Base-by-base conservation (phyloP, 2,113 vertebrate genomes). In the Xiphias gladius region DNA sequence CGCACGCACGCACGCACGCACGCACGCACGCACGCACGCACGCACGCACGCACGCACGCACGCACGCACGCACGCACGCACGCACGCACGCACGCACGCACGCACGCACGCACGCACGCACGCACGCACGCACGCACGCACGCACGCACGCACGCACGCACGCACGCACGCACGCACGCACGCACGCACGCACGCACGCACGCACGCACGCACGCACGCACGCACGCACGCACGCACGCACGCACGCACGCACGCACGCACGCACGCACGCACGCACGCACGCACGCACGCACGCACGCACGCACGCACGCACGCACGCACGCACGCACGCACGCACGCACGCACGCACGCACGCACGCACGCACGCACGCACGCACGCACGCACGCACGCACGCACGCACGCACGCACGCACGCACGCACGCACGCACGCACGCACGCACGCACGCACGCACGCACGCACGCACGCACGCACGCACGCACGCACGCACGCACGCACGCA, bases 1-100 rank as follows among this genome's bases (percentile, higher is more conserved):
- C 76, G 50, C 66, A 68, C 62, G 66, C 22, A 57, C 35, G 32
- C 35, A 82, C 26, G 46, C 52, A 66, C 55, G 57, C 72, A 50
- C 22, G 20, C 20, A 61, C 65, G 57, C 61, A 70, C 20, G 48
- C 28, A 24, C 59, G 30, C 28, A 65, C 54, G 80, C 30, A 50
- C 57, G 64, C 52, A 59, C 63, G 46, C 20, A 11, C 52, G 66
- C 46, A 39, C 68, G 1, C 66, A 39, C 73, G 65, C 62, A 20
- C 76, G 50, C 66, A 68, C 62, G 66, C 22, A 57, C 35, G 32
- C 35, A 82, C 26, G 46, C 52, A 66, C 55, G 57, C 72, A 50
- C 22, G 20, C 20, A 61, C 65, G 57, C 61, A 70, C 20, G 48
- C 28, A 24, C 59, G 30, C 28, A 65, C 54, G 80, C 30, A 50